Evolutionary conservation across 2,888 invertebrate genomes (phyloP), one percentile per base, ranked within the genome.

Genomic region (Drosophila falleni): DNA sequence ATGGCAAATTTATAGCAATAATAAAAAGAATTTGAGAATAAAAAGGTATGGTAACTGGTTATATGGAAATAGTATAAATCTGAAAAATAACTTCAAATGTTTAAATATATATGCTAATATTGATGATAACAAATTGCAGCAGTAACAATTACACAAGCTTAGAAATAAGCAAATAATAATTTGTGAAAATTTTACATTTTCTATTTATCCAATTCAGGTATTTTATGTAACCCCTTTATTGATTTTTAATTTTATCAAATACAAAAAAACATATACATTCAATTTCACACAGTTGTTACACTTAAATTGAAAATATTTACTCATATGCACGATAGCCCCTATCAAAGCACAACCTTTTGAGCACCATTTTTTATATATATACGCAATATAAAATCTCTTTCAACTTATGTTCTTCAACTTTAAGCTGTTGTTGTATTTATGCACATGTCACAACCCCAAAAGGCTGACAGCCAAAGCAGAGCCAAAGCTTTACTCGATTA

Each of bases 401-500:
- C 9, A 59, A 51, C 16, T 29, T 35, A 16, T 71, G 42, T 39
- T 58, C 37, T 59, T 47, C 33, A 44, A 44, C 63, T 58, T 73
- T 68, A 75, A 78, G 68, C 56, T 56, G 41, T 16, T 39, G 50
- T 50, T 64, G 50, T 60, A 46, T 64, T 68, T 59, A 59, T 66
- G 47, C 72, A 74, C 77, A 81, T 85, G 80, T 72, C 80, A 74
- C 63, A 85, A 68, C 70, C 79, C 65, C 68, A 75, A 66, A 72
- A 47, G 58, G 70, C 68, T 71, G 60, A 42, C 42, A 61, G 50
- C 29, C 35, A 37, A 47, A 53, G 63, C 74, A 49, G 47, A 66
- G 71, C 59, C 50, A 66, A 71, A 81, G 87, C 84, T 75, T 83
- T 77, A 84, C 77, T 85, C 87, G 87, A 86, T 86, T 86, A 85